These are phyloP conservation scores for Eumeta japonica DNA, from an alignment of 1,140 invertebrate species.

Conservation along the genomic window DNA sequence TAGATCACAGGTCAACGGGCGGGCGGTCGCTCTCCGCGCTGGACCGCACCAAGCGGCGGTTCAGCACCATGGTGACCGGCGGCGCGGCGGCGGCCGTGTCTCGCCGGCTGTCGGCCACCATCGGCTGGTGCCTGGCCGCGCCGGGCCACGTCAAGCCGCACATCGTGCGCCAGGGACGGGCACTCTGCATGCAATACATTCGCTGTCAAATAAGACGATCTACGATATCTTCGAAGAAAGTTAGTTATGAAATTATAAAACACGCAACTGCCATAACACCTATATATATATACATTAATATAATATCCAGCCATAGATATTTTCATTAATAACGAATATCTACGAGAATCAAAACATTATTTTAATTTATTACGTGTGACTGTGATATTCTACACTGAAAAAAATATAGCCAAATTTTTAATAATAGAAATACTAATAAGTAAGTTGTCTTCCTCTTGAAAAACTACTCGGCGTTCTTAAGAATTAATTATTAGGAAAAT, in stretches of 20 bases:
- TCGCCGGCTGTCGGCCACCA: constrained; percentile 44
- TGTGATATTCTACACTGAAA: no score
- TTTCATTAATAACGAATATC: not conserved
- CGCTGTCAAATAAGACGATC: constrained; percentile 44
- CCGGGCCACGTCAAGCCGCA: constrained; percentile 48
- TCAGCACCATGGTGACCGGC: constrained; percentile 48
- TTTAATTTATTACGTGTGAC: no score
- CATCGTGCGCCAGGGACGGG: constrained; percentile 46
- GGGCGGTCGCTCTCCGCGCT: constrained; percentile 33
- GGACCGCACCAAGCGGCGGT: constrained; percentile 43
- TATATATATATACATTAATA: not conserved
- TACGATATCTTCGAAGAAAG: constrained; percentile 33
- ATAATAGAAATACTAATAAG: no score
- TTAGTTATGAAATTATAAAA: constrained; percentile 12
- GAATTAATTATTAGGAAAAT: no score
- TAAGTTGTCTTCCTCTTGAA: no score
- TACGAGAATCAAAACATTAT: no score
- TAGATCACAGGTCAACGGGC: constrained; percentile 14
- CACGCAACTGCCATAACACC: not conserved
- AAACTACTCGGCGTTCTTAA: no score
- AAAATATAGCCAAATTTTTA: no score
- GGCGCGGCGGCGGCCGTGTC: constrained; percentile 40
- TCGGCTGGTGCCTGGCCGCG: constrained; percentile 45
- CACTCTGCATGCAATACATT: constrained; percentile 47
- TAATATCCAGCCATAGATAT: not conserved